Percentiles rank a stretch among this genome's conserved stretches.
Conservation (phyloP, 2,797 vertebrate genomes). For the Anolis apletophallus region DNA sequence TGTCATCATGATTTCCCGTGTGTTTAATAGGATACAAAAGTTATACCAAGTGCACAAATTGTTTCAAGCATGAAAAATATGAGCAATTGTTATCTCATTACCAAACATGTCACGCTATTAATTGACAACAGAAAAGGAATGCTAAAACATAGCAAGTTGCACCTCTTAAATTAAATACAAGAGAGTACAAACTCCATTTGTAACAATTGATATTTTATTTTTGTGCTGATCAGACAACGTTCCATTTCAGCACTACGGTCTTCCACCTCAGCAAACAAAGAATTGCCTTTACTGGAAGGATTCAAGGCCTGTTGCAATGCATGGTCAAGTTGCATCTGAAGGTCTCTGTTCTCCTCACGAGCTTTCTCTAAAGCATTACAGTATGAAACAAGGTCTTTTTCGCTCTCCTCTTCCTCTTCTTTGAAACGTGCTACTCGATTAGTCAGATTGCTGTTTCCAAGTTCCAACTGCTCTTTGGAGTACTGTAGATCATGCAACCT, state of each 20-base stretch:
- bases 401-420: conserved; percentile 88
- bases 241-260: conserved; percentile 94
- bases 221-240: conserved; percentile 89
- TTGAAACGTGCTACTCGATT: conserved; percentile 82
- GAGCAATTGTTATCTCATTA: conserved; percentile 46
- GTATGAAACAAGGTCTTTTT: conserved; percentile 87
- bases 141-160: conserved; percentile 26
- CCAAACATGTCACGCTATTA: conserved; percentile 40
- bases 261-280: conserved; percentile 96
- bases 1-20: conserved; percentile 16
- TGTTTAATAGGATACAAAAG: neutral
- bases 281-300: conserved; percentile 93
- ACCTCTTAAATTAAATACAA: conserved; percentile 42
- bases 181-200: too few relatives aligned
- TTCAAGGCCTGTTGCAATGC: conserved; percentile 88
- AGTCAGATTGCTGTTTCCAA: conserved; percentile 81
- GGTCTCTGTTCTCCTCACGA: conserved; percentile 87
- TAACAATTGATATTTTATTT: conserved; percentile 90
- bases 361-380: conserved; percentile 92
- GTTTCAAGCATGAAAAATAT: conserved; percentile 41
- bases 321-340: conserved; percentile 90
- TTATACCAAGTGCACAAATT: conserved; percentile 23
- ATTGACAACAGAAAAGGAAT: conserved; percentile 40
- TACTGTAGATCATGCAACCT: conserved; percentile 84
- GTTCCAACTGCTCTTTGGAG: conserved; percentile 86